These are phyloP conservation scores for Nipponia nippon DNA, from an alignment of 2,113 vertebrate species.

Conservation along the genomic window DNA sequence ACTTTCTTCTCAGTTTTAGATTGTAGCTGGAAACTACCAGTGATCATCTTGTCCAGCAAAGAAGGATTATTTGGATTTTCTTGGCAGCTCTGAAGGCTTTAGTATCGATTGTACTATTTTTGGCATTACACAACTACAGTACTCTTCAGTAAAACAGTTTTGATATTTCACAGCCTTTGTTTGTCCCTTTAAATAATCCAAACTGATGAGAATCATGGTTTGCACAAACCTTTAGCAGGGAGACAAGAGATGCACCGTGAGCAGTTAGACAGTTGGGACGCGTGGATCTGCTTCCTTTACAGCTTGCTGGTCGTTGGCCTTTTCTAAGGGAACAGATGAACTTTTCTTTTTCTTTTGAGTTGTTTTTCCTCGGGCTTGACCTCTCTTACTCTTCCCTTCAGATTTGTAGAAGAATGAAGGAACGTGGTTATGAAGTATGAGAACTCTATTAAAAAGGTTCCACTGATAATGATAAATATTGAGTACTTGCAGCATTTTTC, in stretches of 20 bases:
- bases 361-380: background rate
- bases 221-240: background rate
- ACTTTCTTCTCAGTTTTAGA: background rate
- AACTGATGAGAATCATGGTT: background rate
- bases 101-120: background rate
- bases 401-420: background rate
- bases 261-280: accelerated
- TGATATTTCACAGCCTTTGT: background rate
- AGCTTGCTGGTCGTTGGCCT: background rate
- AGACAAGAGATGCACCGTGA: background rate
- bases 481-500: background rate
- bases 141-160: background rate
- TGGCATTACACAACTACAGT: background rate
- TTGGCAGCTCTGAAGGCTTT: background rate
- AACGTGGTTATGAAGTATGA: background rate
- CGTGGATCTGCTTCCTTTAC: background rate
- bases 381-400: background rate
- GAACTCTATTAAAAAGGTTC: background rate
- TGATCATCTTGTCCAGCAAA: background rate
- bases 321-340: background rate
- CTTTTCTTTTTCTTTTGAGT: background rate
- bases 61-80: conserved; percentile 22
- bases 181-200: background rate
- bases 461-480: background rate
- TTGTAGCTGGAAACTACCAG: background rate